phyloP scores from a whole-genome alignment of 2,113 vertebrate genomes.

The Acanthisitta chloris region DNA sequence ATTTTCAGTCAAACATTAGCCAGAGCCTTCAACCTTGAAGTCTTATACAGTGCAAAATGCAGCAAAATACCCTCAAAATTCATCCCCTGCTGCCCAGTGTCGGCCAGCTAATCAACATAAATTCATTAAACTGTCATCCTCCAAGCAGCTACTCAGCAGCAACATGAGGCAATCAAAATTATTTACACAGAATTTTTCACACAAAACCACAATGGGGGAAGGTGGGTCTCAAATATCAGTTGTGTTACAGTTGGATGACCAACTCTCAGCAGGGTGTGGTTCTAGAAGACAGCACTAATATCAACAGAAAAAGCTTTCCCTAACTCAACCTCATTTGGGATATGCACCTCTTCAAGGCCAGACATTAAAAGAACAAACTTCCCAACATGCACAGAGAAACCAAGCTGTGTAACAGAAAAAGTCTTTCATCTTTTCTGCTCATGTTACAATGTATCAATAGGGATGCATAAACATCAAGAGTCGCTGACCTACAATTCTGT shows the following conservation, averaged over 20 bases:
- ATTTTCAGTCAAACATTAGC: neutral
- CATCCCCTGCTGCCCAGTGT: neutral
- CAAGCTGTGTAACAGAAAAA: neutral
- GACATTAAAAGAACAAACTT: neutral
- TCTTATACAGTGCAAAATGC: rapidly evolving
- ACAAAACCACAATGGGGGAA: neutral
- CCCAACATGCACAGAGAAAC: neutral
- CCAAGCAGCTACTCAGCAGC: neutral
- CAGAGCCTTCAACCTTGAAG: neutral
- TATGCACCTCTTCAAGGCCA: neutral
- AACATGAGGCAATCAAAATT: neutral
- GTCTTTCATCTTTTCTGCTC: neutral
- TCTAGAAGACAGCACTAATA: neutral
- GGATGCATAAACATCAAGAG: neutral
- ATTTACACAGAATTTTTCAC: neutral
- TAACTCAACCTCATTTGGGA: neutral
- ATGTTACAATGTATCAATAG: neutral
- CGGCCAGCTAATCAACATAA: neutral
- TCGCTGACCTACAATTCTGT: neutral
- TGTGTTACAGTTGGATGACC: neutral
- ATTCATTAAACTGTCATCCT: neutral
- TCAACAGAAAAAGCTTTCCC: neutral
- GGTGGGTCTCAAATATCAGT: neutral
- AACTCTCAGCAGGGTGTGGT: neutral
- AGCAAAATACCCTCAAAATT: neutral